phyloP scores from a whole-genome alignment of 2,113 vertebrate genomes.

The Tenrec ecaudatus region DNA sequence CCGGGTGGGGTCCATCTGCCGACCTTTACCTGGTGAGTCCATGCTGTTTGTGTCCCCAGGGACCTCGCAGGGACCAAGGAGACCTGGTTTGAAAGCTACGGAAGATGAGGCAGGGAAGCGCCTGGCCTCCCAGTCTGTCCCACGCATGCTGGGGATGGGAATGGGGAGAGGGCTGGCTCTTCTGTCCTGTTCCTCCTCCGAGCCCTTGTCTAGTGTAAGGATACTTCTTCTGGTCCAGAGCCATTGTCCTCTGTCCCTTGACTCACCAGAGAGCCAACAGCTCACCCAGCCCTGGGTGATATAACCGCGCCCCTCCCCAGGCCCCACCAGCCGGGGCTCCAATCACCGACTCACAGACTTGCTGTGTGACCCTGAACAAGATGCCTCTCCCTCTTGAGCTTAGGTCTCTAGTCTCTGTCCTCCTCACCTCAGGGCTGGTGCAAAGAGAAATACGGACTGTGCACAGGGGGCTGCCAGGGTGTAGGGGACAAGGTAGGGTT shows the following conservation, averaged over 20 bases:
- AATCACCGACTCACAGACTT: background rate
- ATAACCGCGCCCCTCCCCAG: background rate
- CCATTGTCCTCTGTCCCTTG: background rate
- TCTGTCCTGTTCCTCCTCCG: rapidly evolving
- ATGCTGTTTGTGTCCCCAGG: background rate
- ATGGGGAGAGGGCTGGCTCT: rapidly evolving
- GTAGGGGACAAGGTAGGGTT: background rate
- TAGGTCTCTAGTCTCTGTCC: background rate
- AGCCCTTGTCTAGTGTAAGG: no score
- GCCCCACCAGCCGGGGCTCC: no score
- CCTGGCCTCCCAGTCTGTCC: background rate
- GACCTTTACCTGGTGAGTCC: background rate
- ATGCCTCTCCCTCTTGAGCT: background rate
- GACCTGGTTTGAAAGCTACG: background rate
- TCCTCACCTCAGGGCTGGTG: background rate
- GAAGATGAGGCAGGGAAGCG: background rate
- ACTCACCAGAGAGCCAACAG: background rate
- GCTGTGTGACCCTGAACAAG: background rate
- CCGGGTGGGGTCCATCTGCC: background rate
- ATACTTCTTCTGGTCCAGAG: background rate
- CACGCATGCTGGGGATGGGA: no score
- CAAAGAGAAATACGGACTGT: background rate
- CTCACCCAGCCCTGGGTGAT: background rate
- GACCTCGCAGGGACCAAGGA: background rate
- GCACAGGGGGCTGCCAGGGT: background rate